Evolutionary conservation across 2,888 invertebrate species (phyloP), one percentile per base, ranked within the genome.

Genomic region (Cheilosia vernalis): DNA sequence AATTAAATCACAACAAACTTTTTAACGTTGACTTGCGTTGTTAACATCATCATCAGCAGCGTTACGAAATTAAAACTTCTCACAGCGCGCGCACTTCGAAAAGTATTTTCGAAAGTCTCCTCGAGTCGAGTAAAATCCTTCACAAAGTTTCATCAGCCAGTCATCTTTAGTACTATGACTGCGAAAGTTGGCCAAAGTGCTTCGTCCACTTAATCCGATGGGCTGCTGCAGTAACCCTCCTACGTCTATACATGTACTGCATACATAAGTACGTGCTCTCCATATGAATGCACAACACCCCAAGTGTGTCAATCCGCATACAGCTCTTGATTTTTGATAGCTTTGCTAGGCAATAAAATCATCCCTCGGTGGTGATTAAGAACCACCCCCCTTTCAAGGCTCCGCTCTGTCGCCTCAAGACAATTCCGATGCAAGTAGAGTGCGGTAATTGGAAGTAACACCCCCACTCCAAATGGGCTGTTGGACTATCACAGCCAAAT

Each of bases 1-100:
- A 78, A 78, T 83, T 78, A 51, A 78, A 83, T 83, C 55, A 73
- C 33, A 73, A 33, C 56, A 67, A 67, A 83, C 67, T 51, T 51
- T 67, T 83, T 42, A 73, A 73, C 33, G 56, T 67, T 78, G 56
- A 67, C 61, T 72, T 56, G 27, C 55, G 58, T 42, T 66, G 70
- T 78, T 78, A 83, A 73, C 72, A 66, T 63, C 73, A 63, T 63
- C 64, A 70, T 77, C 70, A 66, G 13, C 55, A 17, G 17, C 60
- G 49, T 64, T 55, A 49, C 27, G 60, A 64, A 66, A 47, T 44
- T 15, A 19, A 64, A 66, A 82, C 64, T 73, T 64, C 37, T 10
- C 44, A 13, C 19, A 61, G 17, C 17, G n/a, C 4, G 15, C 49
- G 53, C 42, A 56, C 82, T 72, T 72, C 19, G 27, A 44, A 17